Conservation (phyloP, 2,888 invertebrate genomes). For the Chesias legatella region DNA sequence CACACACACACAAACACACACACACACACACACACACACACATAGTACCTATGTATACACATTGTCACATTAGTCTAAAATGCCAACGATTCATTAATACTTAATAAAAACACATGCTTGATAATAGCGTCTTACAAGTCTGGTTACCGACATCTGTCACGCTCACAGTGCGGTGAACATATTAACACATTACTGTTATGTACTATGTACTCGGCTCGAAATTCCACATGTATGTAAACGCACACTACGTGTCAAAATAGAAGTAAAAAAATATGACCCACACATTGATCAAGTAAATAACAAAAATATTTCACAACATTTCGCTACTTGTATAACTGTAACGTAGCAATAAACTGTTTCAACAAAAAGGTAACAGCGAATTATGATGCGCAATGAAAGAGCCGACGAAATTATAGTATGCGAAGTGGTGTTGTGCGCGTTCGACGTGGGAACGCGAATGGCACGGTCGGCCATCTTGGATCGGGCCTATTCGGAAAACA, state of each 20-base stretch:
- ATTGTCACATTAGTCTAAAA: slow-evolving; percentile 24
- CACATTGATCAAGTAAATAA: no score
- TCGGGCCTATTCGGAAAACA: slow-evolving; percentile 63
- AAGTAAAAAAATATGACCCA: not conserved
- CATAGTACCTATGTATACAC: not conserved
- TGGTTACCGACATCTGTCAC: slow-evolving; percentile 50
- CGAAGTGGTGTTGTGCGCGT: slow-evolving; percentile 54
- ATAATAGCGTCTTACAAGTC: slow-evolving; percentile 42
- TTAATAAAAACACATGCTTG: slow-evolving; percentile 42
- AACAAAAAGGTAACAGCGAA: slow-evolving; percentile 54
- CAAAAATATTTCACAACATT: not conserved
- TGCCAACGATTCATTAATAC: slow-evolving; percentile 41
- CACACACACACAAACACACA: no score
- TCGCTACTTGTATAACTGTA: slow-evolving; percentile 1
- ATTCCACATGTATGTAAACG: slow-evolving; percentile 50
- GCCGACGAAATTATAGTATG: slow-evolving; percentile 63
- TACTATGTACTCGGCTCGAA: slow-evolving; percentile 44
- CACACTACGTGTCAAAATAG: slow-evolving; percentile 32
- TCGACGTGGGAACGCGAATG: slow-evolving; percentile 77
- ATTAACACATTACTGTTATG: slow-evolving; percentile 60
- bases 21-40: no score
- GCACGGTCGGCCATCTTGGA: slow-evolving; percentile 72
- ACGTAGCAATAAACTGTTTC: slow-evolving; percentile 2
- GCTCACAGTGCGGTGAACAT: slow-evolving; percentile 40
- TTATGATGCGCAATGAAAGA: slow-evolving; percentile 59